Evolutionary conservation across 2,113 vertebrate species (phyloP), one percentile per base, ranked within the genome.

Genomic region (Rhinichthys klamathensis): DNA sequence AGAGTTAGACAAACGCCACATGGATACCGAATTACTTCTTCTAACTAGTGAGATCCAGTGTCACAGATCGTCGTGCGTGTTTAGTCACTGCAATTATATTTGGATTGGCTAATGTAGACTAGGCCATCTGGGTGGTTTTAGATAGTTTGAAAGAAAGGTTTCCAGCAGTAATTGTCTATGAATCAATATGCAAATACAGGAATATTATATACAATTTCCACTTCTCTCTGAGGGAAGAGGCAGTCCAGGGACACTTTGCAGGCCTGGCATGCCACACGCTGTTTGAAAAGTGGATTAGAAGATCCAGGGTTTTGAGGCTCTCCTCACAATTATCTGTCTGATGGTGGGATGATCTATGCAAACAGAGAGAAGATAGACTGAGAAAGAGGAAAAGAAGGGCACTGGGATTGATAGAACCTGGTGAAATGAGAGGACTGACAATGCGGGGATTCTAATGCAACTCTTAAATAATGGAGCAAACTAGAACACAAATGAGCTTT

Each of bases 261-360:
- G 74, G 76, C 77, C 72, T 82, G 73, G n/a, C 61, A 54, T 67
- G 30, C 81, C 18, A 63, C 10, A 46, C 69, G 30, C 41, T 9
- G 85, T 84, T 82, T 89, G 82, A 86, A 70, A 79, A 77, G 69
- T 60, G 61, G 78, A 84, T 86, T 84, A 84, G 58, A 83, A 78
- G 63, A 83, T 67, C 63, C 80, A 74, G 84, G 82, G 76, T 88
- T 82, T 74, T 73, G 74, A 54, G 69, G 75, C 70, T 89, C 72
- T 86, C 78, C 79, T 30, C 21, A 63, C 85, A 87, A 89, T 87
- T 89, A 89, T 89, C 72, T 84, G 74, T 13, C 85, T 82, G 85
- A 87, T 3, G 27, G 63, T 82, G 82, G 63, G 72, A 87, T 73
- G 78, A 89, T 74, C 82, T 84, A 70, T 74, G 78, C 75, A 80